Evolutionary conservation across 2,888 invertebrate genomes (phyloP).

Genomic region (Xestobium rufovillosum): DNA sequence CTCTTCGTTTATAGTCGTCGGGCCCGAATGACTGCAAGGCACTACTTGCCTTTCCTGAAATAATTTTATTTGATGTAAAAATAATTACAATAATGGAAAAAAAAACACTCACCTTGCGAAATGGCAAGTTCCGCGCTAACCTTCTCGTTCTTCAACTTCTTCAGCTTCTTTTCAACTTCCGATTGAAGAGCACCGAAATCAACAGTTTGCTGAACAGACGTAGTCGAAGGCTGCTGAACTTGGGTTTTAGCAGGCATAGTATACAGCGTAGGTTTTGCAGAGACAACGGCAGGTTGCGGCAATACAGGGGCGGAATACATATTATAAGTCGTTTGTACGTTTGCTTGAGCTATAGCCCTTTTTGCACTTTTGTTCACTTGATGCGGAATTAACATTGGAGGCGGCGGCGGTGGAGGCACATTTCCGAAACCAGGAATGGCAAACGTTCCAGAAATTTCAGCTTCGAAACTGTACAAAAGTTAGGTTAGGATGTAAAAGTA

Average conservation of each 20-base stretch:
- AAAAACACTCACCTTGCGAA: conserved; percentile 44
- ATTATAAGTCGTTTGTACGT: conserved; percentile 16
- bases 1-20: conserved; percentile 45
- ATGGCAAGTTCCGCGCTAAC: conserved; percentile 59
- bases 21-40: conserved; percentile 51
- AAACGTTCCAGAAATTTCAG: conserved; percentile 66
- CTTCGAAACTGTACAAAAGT: conserved; percentile 64
- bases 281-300: conserved; percentile 55
- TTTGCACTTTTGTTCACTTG: conserved; percentile 51
- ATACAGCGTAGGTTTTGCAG: conserved; percentile 64
- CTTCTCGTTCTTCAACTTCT: conserved; percentile 58
- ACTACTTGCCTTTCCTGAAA: conserved; percentile 46
- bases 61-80: too few relatives aligned
- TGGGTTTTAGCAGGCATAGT: conserved; percentile 43
- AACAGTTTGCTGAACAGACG: conserved; percentile 35
- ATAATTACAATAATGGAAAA: conserved; percentile 8
- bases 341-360: conserved; percentile 26
- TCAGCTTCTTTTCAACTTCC: conserved; percentile 52
- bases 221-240: conserved; percentile 34
- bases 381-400: conserved; percentile 62
- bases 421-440: conserved; percentile 46
- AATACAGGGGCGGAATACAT: conserved; percentile 36
- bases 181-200: conserved; percentile 50
- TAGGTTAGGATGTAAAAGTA: conserved; percentile 4
- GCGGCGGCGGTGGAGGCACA: conserved; percentile 60